phyloP scores from a whole-genome alignment of 2,888 invertebrate species.

The Drosophila tanythrix region DNA sequence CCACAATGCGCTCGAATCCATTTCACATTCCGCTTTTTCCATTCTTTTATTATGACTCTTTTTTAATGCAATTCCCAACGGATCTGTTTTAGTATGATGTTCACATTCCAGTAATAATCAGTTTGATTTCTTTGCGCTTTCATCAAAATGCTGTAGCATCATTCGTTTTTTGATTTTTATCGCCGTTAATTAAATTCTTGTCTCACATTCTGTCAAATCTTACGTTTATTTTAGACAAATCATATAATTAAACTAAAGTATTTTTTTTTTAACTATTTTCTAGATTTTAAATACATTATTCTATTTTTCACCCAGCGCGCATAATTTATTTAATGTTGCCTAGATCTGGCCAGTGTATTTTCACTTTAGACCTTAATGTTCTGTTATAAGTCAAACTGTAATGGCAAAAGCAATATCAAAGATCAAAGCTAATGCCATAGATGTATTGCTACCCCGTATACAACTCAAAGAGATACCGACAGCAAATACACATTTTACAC shows the following conservation, averaged over 20 bases:
- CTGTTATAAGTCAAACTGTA: slow-evolving; percentile 32
- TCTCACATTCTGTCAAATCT: neutral
- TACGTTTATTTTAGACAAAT: neutral
- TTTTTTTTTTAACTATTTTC: neutral
- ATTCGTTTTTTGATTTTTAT: neutral
- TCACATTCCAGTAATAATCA: slow-evolving; percentile 22
- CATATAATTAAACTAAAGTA: neutral
- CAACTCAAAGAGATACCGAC: slow-evolving; percentile 46
- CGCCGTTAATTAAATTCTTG: neutral
- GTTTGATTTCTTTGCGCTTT: slow-evolving; percentile 4
- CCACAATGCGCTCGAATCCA: slow-evolving; percentile 33
- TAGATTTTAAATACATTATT: neutral
- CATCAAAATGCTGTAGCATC: neutral
- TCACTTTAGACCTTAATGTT: slow-evolving; percentile 16
- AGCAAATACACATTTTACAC: slow-evolving; percentile 11
- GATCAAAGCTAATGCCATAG: slow-evolving; percentile 62
- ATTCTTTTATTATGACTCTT: slow-evolving; percentile 4
- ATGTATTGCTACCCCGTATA: slow-evolving; percentile 29
- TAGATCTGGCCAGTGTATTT: slow-evolving; percentile 8
- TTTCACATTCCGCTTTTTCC: slow-evolving; percentile 32
- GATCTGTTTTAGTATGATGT: neutral
- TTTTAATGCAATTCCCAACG: slow-evolving; percentile 4
- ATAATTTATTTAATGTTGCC: neutral
- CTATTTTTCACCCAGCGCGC: neutral
- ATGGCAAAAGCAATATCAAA: slow-evolving; percentile 37